Evolutionary conservation across 2,888 invertebrate genomes (phyloP), one percentile per base, ranked within the genome.

Genomic region (Druceiella hillmani): DNA sequence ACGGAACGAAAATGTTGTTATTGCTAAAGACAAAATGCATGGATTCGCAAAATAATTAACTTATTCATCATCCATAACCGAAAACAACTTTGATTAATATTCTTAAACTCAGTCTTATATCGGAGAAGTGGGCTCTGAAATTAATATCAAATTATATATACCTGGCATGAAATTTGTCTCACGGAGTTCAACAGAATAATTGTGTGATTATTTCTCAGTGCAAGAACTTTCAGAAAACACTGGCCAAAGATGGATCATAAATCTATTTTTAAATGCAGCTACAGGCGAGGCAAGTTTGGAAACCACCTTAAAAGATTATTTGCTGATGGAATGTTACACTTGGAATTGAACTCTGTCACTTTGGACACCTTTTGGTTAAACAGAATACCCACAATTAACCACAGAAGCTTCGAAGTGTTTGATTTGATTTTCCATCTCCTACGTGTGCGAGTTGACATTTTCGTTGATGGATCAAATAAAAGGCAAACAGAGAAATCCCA

Each of bases 291-390:
- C 17, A 12, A 46, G 37, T 46, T 45, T 46, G 20, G 13, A 33
- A 46, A 46, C 10, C 32, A 46, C 42, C 34, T 44, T 46, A 38
- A 43, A 46, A 46, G 46, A 48, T 41, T 46, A 47, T 47, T 45
- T 47, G 45, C 46, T 37, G 45, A 45, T 49, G 45, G 41, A 36
- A 45, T 49, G 47, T 40, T 47, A 34, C 46, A 47, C 32, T 44
- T 46, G 47, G 41, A 49, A 47, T 47, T 44, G 31, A 44, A 46
- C 35, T 38, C 42, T 42, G 14, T 27, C 24, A 40, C 37, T 42
- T 40, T 47, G 38, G 40, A 42, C 44, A 41, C 35, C 35, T 44
- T 41, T 41, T 41, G 41, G 41, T 40, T 41, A 36, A 41, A 13
- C 17, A 42, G 42, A 41, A 42, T 41, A 41, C 32, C 42, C 40